Evolutionary conservation across 1,140 invertebrate genomes (phyloP).

Genomic region (Aphis gossypii): DNA sequence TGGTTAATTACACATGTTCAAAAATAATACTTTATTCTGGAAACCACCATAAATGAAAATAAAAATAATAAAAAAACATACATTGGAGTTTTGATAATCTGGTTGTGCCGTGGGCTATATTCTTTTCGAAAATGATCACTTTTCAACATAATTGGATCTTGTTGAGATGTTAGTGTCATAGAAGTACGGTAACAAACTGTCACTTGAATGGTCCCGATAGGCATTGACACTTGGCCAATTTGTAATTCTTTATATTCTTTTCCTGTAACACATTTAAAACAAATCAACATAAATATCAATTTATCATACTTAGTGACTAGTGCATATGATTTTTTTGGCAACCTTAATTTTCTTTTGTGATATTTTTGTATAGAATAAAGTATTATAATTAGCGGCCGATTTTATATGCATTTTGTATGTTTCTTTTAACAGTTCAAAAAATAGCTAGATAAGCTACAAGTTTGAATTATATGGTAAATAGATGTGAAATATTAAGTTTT

Average conservation of each 20-base stretch:
- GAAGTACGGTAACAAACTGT: conserved; percentile 85
- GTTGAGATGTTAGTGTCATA: conserved; percentile 86
- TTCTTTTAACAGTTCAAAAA: no score
- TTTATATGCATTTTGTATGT: no score
- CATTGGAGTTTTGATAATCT: conserved; percentile 65
- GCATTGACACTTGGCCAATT: conserved; percentile 83
- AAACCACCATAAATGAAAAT: neutral
- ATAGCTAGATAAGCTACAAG: no score
- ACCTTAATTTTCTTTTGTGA: neutral
- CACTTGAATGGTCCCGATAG: conserved; percentile 80
- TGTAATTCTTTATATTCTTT: conserved; percentile 78
- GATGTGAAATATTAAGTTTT: no score
- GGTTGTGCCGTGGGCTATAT: conserved; percentile 70
- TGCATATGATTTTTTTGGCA: conserved; percentile 45
- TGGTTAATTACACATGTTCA: neutral
- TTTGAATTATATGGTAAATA: no score
- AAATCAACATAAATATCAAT: conserved; percentile 60
- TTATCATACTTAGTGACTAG: neutral
- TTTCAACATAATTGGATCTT: conserved; percentile 80
- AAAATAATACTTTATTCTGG: neutral
- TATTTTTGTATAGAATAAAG: neutral
- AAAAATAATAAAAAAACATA: conserved; percentile 64
- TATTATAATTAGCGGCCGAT: neutral
- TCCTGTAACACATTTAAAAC: conserved; percentile 64
- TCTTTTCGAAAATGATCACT: conserved; percentile 88